These are phyloP conservation scores for Pyralis farinalis DNA, from an alignment of 2,888 invertebrate genomes.

Conservation along the genomic window DNA sequence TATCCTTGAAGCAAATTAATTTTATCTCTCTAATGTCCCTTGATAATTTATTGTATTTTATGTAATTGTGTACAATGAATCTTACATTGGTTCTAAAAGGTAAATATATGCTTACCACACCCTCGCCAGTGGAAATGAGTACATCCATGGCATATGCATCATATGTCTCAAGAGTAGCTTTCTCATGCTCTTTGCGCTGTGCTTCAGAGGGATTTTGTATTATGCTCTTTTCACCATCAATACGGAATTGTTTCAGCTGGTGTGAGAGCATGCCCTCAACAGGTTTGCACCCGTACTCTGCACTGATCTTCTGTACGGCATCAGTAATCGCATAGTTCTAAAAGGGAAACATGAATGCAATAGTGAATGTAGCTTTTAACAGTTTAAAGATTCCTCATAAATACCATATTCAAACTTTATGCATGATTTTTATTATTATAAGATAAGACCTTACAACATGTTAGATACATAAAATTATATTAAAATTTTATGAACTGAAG, in stretches of 20 bases:
- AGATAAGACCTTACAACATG: no score
- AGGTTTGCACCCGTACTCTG: conserved; percentile 97
- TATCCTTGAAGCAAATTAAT: no score
- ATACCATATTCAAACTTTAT: no score
- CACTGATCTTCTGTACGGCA: conserved; percentile 95
- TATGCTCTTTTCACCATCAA: conserved; percentile 95
- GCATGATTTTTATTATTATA: no score
- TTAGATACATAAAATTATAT: no score
- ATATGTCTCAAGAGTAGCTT: conserved; percentile 95
- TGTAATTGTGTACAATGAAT: no score
- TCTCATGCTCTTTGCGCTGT: conserved; percentile 98
- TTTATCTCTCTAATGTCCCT: no score
- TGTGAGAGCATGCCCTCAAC: conserved; percentile 98
- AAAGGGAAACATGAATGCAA: background rate
- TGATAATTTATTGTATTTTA: no score
- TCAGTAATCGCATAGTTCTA: conserved; percentile 95
- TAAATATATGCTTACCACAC: conserved; percentile 82
- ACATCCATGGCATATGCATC: conserved; percentile 99
- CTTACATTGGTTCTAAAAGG: no score
- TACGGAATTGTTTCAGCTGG: conserved; percentile 96
- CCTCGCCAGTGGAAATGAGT: conserved; percentile 97
- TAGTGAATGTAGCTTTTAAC: no score
- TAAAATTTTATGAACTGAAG: no score
- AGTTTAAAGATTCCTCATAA: no score
- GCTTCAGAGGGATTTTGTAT: conserved; percentile 96